phyloP scores from a whole-genome alignment of 2,797 vertebrate genomes.

The Myotis planiceps region DNA sequence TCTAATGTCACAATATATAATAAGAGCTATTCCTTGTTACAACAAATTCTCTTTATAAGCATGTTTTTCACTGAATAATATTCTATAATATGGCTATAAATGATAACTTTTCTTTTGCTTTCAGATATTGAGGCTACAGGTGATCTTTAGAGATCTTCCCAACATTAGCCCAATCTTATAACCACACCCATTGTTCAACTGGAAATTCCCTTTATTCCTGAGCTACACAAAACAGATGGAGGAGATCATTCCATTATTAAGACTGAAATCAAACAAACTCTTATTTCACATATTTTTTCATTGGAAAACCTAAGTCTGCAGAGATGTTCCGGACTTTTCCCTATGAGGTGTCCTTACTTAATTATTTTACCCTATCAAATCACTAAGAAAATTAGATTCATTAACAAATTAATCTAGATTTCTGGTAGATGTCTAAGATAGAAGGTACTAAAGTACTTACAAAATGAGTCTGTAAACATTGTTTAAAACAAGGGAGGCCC shows the following conservation, averaged over 20 bases:
- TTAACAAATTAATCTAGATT: background rate
- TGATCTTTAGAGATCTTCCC: slow-evolving; percentile 1
- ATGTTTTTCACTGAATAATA: background rate
- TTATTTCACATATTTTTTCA: background rate
- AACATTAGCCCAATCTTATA: background rate
- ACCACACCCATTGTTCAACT: background rate
- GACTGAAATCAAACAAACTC: background rate
- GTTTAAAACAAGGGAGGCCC: background rate
- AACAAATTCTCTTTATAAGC: slow-evolving; percentile 17
- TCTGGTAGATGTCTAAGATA: background rate
- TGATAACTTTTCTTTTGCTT: background rate
- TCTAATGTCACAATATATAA: background rate
- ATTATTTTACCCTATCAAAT: background rate
- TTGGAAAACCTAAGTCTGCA: background rate
- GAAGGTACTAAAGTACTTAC: background rate
- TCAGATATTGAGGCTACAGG: background rate
- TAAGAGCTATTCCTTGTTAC: slow-evolving; percentile 5
- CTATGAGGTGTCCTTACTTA: background rate
- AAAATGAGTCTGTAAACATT: background rate
- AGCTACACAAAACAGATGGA: background rate
- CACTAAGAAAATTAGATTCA: background rate
- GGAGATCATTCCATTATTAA: background rate
- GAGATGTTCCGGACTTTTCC: background rate
- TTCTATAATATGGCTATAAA: background rate
- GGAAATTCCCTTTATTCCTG: background rate